phyloP scores from a whole-genome alignment of 2,888 invertebrate genomes.

The Neuroscelio doddi region DNA sequence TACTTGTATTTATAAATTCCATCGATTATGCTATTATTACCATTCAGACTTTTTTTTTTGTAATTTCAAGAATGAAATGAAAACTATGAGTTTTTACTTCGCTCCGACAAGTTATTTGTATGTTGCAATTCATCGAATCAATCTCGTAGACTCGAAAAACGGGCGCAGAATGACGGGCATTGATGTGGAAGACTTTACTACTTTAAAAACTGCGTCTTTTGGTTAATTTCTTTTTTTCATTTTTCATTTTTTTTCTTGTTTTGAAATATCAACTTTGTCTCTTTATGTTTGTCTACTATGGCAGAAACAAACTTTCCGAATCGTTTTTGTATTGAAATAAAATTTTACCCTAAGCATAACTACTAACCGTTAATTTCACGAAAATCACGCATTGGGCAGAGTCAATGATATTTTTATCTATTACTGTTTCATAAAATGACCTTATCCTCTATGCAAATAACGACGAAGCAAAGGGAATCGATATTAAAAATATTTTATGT shows the following conservation, averaged over 20 bases:
- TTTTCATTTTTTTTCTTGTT: background rate
- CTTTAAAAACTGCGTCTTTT: background rate
- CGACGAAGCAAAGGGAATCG: background rate
- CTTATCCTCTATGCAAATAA: background rate
- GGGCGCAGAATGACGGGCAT: background rate
- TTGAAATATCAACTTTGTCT: background rate
- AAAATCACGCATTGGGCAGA: no score
- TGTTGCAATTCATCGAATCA: background rate
- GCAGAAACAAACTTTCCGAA: background rate
- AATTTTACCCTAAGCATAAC: background rate
- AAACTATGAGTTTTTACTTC: no score
- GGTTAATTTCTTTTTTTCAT: background rate
- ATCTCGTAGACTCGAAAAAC: no score
- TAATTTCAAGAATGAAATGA: no score
- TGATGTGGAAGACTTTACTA: constrained; percentile 8
- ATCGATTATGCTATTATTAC: no score
- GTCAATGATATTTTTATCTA: no score
- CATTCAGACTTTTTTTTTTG: no score
- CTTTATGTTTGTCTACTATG: background rate
- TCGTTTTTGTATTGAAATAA: background rate
- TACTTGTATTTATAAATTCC: no score
- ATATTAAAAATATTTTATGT: constrained; percentile 3
- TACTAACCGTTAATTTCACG: background rate
- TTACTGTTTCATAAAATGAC: background rate
- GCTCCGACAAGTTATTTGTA: background rate